A percentile compares a stretch with the other conserved stretches of the same genome.
Evolutionary conservation across 2,113 vertebrate species (phyloP).

Genomic region (Edolisoma coerulescens): DNA sequence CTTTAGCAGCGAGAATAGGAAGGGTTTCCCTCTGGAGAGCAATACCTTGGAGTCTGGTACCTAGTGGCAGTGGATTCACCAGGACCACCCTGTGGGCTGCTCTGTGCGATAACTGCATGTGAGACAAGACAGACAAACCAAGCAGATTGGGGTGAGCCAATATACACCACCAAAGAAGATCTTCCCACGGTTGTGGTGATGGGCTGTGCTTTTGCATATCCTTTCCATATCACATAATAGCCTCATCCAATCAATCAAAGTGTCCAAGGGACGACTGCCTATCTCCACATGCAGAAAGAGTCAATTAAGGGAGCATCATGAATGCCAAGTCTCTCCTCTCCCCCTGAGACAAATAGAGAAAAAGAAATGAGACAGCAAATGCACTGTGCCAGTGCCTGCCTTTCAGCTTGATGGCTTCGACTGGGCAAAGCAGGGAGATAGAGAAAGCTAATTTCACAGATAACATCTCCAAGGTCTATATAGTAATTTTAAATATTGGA

Average conservation of each 20-base stretch:
- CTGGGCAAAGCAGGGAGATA: slow-evolving; percentile 11
- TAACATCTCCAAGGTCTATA: slow-evolving; percentile 38
- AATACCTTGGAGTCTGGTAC: neutral
- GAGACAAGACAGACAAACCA: neutral
- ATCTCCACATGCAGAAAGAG: neutral
- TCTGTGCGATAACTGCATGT: neutral
- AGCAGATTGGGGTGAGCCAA: neutral
- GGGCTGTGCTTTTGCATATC: neutral
- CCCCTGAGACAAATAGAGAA: neutral
- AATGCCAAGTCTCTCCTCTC: neutral
- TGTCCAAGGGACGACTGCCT: neutral
- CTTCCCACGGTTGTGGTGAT: neutral
- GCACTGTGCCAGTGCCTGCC: neutral
- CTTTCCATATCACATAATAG: neutral
- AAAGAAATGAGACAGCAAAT: slow-evolving; percentile 30
- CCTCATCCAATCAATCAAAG: neutral
- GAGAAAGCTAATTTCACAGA: slow-evolving; percentile 30
- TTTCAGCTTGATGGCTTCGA: slow-evolving; percentile 12
- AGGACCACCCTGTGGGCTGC: neutral
- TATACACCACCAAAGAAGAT: neutral
- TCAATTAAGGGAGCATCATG: slow-evolving; percentile 15
- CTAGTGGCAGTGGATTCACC: neutral
- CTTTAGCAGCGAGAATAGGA: neutral
- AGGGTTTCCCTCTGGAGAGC: neutral
- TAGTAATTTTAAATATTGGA: neutral